Conservation (phyloP, 2,797 vertebrate genomes). For the Protonibea diacanthus region DNA sequence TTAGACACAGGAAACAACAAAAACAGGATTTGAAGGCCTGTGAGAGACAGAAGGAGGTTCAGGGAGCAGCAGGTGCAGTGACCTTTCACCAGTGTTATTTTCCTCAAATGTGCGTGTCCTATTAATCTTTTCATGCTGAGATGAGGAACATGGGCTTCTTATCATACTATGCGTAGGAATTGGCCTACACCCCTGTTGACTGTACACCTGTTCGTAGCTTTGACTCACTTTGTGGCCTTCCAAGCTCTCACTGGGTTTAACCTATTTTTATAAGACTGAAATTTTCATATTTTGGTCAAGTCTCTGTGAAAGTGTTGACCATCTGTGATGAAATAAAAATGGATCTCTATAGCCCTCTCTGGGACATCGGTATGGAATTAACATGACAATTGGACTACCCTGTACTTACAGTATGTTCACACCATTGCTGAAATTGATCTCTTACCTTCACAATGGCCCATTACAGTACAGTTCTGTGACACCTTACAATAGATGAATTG, state of each 20-base stretch:
- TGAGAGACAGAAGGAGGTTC: conserved; percentile 22
- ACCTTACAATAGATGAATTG: not conserved
- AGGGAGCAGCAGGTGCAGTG: conserved; percentile 50
- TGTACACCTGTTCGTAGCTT: conserved; percentile 61
- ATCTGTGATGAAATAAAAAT: not conserved
- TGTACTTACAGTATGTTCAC: not conserved
- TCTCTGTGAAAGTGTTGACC: not conserved
- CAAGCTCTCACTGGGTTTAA: conserved; percentile 40
- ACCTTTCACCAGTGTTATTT: conserved; percentile 21
- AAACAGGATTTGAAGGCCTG: conserved; percentile 17
- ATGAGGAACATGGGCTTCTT: conserved; percentile 37
- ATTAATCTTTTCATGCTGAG: conserved; percentile 14
- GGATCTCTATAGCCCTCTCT: not conserved
- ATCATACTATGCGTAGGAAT: conserved; percentile 6
- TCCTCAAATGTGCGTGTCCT: conserved; percentile 15
- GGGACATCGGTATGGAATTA: not conserved
- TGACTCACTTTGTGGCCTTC: conserved; percentile 51
- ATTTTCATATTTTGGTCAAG: conserved; percentile 3
- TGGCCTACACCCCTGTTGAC: conserved; percentile 62
- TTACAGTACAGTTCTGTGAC: not conserved
- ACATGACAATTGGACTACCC: not conserved
- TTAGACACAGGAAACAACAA: conserved; percentile 3
- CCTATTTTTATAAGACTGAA: conserved; percentile 34
- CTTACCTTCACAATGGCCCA: not conserved
- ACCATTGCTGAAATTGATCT: conserved; percentile 7